Evolutionary conservation across 1,140 invertebrate genomes (phyloP), one percentile per base, ranked within the genome.

Genomic region (Plodia interpunctella): DNA sequence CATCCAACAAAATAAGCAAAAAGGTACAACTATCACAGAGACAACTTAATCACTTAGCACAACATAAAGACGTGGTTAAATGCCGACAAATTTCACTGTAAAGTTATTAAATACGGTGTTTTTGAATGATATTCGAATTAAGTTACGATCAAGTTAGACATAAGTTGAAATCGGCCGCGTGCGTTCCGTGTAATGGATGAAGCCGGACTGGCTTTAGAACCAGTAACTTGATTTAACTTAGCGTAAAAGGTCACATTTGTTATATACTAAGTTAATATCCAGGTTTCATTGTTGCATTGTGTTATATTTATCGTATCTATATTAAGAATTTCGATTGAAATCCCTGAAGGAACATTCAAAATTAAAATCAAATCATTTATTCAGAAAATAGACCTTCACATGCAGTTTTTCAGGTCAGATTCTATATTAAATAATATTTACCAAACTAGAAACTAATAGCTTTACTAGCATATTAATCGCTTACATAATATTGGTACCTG

Each of bases 71-170:
- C 53, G 8, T 19, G 0, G 17, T 18, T 2, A 21, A 0, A 13
- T 0, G 5, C 28, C 11, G 6, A 21, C 13, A 25, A n/a, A 25
- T 25, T 15, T n/a, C 20, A 53, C 51, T 25, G n/a, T 25, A n/a
- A 10, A 35, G 28, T 55, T 52, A 15, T 25, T 35, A 5, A 35
- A 2, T 35, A 11, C 10, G 32, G 9, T 2, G 13, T 53, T 28
- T 38, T 61, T 19, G 20, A n/a, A 28, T 50, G 54, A 54, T 64
- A 51, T 62, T 53, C 66, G 66, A 64, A 32, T 65, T 65, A 74
- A 72, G 64, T 72, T 74, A 63, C 66, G 66, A 67, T 58, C 69
- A 66, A 63, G 68, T 72, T 62, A 18, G 21, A 25, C 2, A 25
- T 25, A n/a, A n/a, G n/a, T n/a, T n/a, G n/a, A 38, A 9, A 55